phyloP scores from a whole-genome alignment of 2,113 vertebrate species.

The Cephalopholis sonnerati region DNA sequence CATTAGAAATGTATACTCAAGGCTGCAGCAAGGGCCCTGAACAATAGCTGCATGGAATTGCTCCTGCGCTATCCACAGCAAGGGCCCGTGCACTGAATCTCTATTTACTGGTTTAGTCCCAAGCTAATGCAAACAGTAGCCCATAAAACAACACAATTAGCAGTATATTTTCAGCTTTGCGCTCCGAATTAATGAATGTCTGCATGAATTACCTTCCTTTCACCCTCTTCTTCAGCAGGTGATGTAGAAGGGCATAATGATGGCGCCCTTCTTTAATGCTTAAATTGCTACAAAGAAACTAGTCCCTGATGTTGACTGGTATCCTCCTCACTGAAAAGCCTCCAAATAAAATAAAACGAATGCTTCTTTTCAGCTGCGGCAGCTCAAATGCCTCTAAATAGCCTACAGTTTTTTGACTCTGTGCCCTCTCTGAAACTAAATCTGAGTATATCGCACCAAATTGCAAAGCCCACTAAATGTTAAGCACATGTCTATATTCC shows the following conservation, averaged over 20 bases:
- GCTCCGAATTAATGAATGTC: slow-evolving; percentile 25
- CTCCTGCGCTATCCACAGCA: slow-evolving; percentile 13
- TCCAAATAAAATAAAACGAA: slow-evolving; percentile 24
- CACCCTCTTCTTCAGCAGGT: neutral
- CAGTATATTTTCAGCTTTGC: neutral
- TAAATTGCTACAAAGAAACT: slow-evolving; percentile 5
- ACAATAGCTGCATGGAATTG: slow-evolving; percentile 37
- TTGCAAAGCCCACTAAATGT: slow-evolving; percentile 24
- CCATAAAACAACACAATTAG: slow-evolving; percentile 38
- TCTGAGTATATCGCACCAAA: slow-evolving; percentile 19
- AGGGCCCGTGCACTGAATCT: slow-evolving; percentile 18
- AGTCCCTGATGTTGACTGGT: slow-evolving; percentile 1
- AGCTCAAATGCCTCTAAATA: slow-evolving; percentile 3
- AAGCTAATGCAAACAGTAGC: slow-evolving; percentile 22
- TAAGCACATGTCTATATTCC: slow-evolving; percentile 30
- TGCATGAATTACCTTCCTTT: slow-evolving; percentile 17
- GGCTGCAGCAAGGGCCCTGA: slow-evolving; percentile 36
- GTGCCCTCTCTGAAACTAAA: slow-evolving; percentile 20
- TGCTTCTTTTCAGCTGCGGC: neutral
- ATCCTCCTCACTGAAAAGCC: neutral
- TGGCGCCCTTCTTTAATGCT: neutral
- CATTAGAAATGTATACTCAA: slow-evolving; percentile 52
- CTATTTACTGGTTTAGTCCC: slow-evolving; percentile 21
- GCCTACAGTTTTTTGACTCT: neutral
- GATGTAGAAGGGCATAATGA: neutral